Evolutionary conservation across 2,797 vertebrate genomes (phyloP).

Genomic region (Parambassis ranga): DNA sequence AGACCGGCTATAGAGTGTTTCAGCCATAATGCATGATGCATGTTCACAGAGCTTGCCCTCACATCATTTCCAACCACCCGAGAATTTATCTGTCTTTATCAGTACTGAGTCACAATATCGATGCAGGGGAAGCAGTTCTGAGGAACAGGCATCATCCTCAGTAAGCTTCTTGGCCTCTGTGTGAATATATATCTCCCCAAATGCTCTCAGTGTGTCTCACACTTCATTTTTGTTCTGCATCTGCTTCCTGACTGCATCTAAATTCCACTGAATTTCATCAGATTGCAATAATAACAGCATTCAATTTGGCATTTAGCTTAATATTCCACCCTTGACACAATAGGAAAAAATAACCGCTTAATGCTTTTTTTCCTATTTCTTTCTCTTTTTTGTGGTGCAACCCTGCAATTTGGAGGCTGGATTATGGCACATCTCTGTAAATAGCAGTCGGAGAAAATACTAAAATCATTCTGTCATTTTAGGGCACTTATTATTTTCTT

Average conservation of each 20-base stretch:
- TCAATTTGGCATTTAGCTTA: constrained; percentile 45
- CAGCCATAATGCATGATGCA: constrained; percentile 25
- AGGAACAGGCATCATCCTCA: constrained; percentile 13
- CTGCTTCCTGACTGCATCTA: constrained; percentile 17
- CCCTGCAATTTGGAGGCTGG: constrained; percentile 62
- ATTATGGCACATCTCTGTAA: constrained; percentile 50
- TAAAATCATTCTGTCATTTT: constrained; percentile 20
- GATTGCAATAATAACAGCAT: constrained; percentile 38
- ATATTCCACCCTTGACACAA: constrained; percentile 51
- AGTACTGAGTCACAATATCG: constrained; percentile 18
- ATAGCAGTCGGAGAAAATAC: constrained; percentile 48
- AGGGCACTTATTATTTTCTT: constrained; percentile 41
- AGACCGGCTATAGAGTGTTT: constrained; percentile 7
- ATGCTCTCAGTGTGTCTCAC: neutral
- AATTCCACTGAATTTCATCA: constrained; percentile 50
- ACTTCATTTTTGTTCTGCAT: constrained; percentile 21
- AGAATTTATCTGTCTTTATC: constrained; percentile 29
- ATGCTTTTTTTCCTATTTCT: too few species aligned
- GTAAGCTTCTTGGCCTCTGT: constrained; percentile 1
- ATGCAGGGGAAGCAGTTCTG: neutral
- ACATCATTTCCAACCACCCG: constrained; percentile 5
- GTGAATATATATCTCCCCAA: neutral
- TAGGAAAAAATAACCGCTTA: constrained; percentile 49
- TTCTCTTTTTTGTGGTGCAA: constrained; percentile 42
- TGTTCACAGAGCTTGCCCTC: neutral